These are phyloP conservation scores for Enteromius radiatus DNA, from an alignment of 2,797 vertebrate species.

Conservation along the genomic window DNA sequence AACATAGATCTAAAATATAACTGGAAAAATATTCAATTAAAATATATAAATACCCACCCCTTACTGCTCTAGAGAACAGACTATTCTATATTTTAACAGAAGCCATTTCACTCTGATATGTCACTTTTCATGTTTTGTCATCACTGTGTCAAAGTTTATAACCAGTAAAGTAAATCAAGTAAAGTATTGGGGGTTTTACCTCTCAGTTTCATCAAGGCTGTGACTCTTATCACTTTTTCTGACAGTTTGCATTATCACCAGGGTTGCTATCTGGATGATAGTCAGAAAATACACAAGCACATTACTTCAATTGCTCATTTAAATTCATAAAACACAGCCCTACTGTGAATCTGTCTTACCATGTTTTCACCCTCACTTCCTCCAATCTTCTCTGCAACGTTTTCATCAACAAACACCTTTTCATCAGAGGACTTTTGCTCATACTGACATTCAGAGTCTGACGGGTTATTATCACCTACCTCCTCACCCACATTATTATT, in stretches of 20 bases:
- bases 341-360: not conserved
- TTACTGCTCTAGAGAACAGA: too few species aligned
- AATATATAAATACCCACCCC: not conserved
- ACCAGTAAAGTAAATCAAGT: not conserved
- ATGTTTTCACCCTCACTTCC: not conserved
- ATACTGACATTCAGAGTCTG: not conserved
- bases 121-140: not conserved
- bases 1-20: not conserved
- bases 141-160: not conserved
- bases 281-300: conserved; percentile 9
- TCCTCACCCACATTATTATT: not conserved
- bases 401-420: too few species aligned
- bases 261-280: not conserved
- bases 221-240: too few species aligned
- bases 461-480: too few species aligned
- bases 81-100: not conserved
- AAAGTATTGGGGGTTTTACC: conserved; percentile 58
- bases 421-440: not conserved
- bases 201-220: conserved; percentile 58
- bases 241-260: too few species aligned
- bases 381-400: conserved; percentile 3
- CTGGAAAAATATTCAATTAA: too few species aligned
- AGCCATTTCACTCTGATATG: not conserved
- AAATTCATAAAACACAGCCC: not conserved
- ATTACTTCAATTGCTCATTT: not conserved